Evolutionary conservation across 2,797 vertebrate species (phyloP), one percentile per base, ranked within the genome.

Genomic region (Rhinogobio ventralis): DNA sequence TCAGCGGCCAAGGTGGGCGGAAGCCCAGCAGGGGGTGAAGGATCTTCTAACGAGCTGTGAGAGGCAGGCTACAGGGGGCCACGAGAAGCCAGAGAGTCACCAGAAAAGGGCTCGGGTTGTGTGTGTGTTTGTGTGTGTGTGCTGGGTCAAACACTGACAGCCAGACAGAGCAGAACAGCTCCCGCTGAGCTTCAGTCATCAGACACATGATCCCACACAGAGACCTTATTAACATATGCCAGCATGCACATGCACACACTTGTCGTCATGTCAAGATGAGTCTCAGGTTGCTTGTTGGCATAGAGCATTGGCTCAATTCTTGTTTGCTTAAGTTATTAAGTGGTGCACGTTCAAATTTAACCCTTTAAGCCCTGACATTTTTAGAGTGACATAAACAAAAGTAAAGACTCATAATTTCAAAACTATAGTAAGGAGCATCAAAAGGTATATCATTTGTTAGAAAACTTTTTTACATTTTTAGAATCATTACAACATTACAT

Each of bases 211-310:
- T 53, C 51, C 71, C 67, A 67, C 45, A 72, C 13, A 13, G 64
- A 77, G 64, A 66, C 39, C 68, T 80, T 66, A 80, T 80, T 80
- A 85, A 71, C 76, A 80, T 68, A 83, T 69, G 74, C 64, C 64
- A 55, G 55, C 15, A n/a, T 66, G 49, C 69, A 83, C 75, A 79
- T 45, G 64, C 82, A 79, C 73, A 68, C 6, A 53, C 67, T 82
- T 57, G 55, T 79, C 28, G 14, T 57, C 84, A 81, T 67, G 51
- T 33, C 69, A 81, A 19, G 30, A 73, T 53, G 72, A 85, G 57
- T 67, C 69, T 67, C 71, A 75, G 39, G 68, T 71, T 69, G 66
- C 53, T 46, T 57, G 66, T 60, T 57, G 66, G 55, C 75, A 19
- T 28, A 67, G 20, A 28, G 20, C 4, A 11, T 79, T 80, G 49